Percentiles rank a stretch among this genome's conserved stretches.
phyloP scores from a whole-genome alignment of 2,797 vertebrate species.

The Yasuhikotakia modesta region DNA sequence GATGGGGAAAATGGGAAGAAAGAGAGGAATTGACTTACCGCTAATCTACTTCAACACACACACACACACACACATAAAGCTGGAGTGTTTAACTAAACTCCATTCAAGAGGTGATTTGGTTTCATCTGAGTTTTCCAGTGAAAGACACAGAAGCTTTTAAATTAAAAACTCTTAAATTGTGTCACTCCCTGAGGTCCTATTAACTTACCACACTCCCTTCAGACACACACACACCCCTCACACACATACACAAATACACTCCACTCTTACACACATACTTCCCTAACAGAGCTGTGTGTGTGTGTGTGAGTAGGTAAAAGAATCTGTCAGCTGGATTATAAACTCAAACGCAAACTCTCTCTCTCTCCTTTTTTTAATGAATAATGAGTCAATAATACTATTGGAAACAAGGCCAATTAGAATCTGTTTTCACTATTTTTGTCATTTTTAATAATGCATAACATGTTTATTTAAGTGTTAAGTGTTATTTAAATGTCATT shows the following conservation, averaged over 20 bases:
- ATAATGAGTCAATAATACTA: too few relatives aligned
- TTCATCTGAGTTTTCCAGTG: slow-evolving; percentile 9
- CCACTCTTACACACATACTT: background rate
- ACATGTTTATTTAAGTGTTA: too few relatives aligned
- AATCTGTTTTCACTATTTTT: too few relatives aligned
- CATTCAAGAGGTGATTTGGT: background rate
- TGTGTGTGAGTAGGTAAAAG: background rate
- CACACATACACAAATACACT: background rate
- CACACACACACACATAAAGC: background rate
- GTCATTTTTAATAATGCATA: too few relatives aligned
- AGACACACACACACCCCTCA: background rate
- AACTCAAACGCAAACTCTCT: slow-evolving; percentile 19
- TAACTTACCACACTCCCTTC: slow-evolving; percentile 22
- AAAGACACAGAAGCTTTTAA: slow-evolving; percentile 40
- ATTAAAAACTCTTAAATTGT: slow-evolving; percentile 33
- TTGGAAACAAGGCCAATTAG: too few relatives aligned
- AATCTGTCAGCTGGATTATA: slow-evolving; percentile 17
- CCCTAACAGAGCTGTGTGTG: background rate
- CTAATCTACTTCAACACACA: slow-evolving; percentile 17
- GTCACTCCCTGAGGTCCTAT: slow-evolving; percentile 35
- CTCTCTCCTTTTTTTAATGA: too few relatives aligned
- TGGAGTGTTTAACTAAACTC: background rate
- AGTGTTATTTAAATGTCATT: too few relatives aligned
- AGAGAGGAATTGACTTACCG: slow-evolving; percentile 32
- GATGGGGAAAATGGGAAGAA: slow-evolving; percentile 26